A percentile compares a stretch with the other conserved stretches of the same genome.
Conservation (phyloP, 2,113 vertebrate genomes). For the Monopterus albus region DNA sequence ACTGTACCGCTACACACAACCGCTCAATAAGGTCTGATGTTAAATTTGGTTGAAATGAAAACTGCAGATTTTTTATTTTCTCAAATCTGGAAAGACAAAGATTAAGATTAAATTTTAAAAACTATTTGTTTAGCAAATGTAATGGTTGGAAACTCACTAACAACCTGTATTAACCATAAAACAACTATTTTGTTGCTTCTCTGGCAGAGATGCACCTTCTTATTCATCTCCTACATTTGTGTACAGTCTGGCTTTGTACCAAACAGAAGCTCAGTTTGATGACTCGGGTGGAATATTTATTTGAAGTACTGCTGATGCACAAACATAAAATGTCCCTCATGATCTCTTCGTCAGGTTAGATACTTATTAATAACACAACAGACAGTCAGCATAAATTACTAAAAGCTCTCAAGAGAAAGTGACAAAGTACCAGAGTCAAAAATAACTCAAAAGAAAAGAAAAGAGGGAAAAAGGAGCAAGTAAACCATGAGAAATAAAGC, state of each 20-base stretch:
- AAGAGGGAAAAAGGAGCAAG: background rate
- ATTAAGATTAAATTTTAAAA: too few relatives aligned
- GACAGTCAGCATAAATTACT: constrained; percentile 70
- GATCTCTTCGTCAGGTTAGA: too few relatives aligned
- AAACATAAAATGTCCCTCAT: constrained; percentile 61
- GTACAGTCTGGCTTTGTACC: constrained; percentile 18
- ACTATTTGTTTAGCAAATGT: too few relatives aligned
- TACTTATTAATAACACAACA: constrained; percentile 69
- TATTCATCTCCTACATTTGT: constrained; percentile 34
- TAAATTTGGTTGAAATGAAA: too few relatives aligned
- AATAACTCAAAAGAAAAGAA: constrained; percentile 34
- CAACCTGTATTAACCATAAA: too few relatives aligned
- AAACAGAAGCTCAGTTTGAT: constrained; percentile 48
- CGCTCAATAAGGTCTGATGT: too few relatives aligned
- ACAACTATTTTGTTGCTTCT: too few relatives aligned
- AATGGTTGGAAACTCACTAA: too few relatives aligned
- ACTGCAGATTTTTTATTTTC: too few relatives aligned
- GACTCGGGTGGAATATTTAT: constrained; percentile 63
- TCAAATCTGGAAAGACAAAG: too few relatives aligned
- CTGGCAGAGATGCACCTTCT: too few relatives aligned
- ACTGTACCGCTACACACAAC: too few relatives aligned
- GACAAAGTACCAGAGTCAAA: constrained; percentile 60
- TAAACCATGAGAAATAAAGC: background rate
- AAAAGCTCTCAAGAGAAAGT: constrained; percentile 61
- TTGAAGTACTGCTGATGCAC: constrained; percentile 70